phyloP scores from a whole-genome alignment of 2,113 vertebrate genomes.

The Sapajus apella region DNA sequence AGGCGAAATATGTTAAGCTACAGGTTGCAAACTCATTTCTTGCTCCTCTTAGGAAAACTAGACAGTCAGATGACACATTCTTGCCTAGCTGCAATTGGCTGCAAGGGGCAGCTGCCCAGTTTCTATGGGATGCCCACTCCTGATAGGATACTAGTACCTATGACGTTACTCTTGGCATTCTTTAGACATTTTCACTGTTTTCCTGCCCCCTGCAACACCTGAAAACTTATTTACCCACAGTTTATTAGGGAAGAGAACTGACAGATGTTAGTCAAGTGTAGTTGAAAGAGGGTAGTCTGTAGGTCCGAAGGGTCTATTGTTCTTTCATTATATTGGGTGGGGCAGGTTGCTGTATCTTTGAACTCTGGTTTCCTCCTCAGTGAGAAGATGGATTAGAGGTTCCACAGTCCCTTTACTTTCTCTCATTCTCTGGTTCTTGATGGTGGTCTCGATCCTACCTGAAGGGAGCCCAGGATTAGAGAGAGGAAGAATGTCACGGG shows the following conservation, averaged over 20 bases:
- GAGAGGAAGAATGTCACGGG: neutral
- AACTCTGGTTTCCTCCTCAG: neutral
- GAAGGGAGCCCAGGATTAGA: neutral
- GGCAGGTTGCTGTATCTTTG: neutral
- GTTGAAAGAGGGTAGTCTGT: neutral
- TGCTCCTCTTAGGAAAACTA: neutral
- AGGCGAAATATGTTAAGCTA: neutral
- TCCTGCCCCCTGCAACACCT: neutral
- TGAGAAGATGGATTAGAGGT: neutral
- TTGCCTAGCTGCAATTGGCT: neutral
- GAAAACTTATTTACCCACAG: neutral
- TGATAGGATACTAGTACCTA: neutral
- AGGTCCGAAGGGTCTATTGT: neutral
- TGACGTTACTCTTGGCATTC: neutral
- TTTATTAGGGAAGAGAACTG: neutral
- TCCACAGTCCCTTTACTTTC: neutral
- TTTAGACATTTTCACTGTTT: slow-evolving; percentile 20
- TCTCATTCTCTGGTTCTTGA: neutral
- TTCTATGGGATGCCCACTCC: neutral
- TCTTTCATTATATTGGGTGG: neutral
- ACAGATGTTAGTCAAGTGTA: neutral
- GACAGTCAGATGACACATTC: neutral
- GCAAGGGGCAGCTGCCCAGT: neutral
- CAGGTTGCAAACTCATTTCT: neutral
- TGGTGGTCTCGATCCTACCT: neutral